phyloP scores from a whole-genome alignment of 1,140 invertebrate species.

The Maconellicoccus hirsutus region DNA sequence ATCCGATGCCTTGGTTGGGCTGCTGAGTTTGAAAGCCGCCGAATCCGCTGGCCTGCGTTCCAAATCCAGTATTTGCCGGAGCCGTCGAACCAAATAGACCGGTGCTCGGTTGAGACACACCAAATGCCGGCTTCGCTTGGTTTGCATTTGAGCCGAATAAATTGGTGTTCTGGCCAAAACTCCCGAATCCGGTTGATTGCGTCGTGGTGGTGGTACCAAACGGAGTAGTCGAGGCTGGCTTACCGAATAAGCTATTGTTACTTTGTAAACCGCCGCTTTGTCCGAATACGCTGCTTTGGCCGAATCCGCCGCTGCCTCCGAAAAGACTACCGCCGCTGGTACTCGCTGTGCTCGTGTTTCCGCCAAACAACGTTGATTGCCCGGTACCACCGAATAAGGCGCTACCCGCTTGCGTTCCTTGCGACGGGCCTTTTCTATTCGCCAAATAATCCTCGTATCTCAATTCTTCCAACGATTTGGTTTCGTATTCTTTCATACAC shows the following conservation, averaged over 20 bases:
- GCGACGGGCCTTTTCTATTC: slow-evolving; percentile 63
- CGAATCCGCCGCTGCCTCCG: slow-evolving; percentile 29
- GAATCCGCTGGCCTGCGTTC: slow-evolving; percentile 30
- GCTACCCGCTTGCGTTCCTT: slow-evolving; percentile 32
- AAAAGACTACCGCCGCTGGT: slow-evolving; percentile 9
- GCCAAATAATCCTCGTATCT: slow-evolving; percentile 85
- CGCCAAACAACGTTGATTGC: slow-evolving; percentile 35
- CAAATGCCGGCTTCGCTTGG: slow-evolving; percentile 38
- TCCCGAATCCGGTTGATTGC: slow-evolving; percentile 36
- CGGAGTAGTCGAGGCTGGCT: slow-evolving; percentile 32
- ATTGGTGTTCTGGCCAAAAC: slow-evolving; percentile 39
- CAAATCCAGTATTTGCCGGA: slow-evolving; percentile 33
- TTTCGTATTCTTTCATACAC: slow-evolving; percentile 95
- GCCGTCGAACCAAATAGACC: slow-evolving; percentile 24
- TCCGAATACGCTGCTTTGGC: slow-evolving; percentile 29
- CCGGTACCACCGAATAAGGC: slow-evolving; percentile 33
- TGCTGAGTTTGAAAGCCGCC: background rate
- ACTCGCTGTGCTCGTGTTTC: slow-evolving; percentile 27
- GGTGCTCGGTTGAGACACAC: slow-evolving; percentile 27
- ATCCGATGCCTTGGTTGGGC: slow-evolving; percentile 32
- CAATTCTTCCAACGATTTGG: slow-evolving; percentile 86
- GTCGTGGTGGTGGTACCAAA: slow-evolving; percentile 34
- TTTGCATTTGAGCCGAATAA: slow-evolving; percentile 36
- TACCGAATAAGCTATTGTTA: slow-evolving; percentile 31
- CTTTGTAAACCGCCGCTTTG: slow-evolving; percentile 14